Conservation (phyloP, 2,797 vertebrate genomes). For the Cottoperca gobio region DNA sequence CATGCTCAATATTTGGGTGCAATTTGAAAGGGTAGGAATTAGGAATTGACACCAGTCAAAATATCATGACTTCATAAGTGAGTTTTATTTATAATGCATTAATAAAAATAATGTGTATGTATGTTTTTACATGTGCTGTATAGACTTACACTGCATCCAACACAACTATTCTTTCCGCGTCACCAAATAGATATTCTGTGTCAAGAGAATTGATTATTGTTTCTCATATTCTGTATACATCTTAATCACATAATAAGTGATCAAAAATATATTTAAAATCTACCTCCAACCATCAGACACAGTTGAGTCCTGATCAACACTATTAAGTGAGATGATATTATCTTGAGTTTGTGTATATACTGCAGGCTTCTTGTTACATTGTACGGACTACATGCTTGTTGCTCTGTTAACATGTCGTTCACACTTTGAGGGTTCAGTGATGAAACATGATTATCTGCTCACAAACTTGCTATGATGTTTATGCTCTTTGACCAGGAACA, state of each 20-base stretch:
- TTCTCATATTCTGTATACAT: neutral
- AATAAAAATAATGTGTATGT: neutral
- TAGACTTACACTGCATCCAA: neutral
- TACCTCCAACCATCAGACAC: neutral
- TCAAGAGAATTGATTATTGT: neutral
- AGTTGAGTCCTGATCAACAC: neutral
- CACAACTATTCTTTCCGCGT: neutral
- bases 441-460: neutral
- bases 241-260: neutral
- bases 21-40: too few relatives aligned
- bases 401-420: neutral
- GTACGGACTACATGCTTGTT: neutral
- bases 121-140: neutral
- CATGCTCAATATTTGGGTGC: neutral
- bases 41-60: too few relatives aligned
- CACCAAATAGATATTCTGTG: neutral
- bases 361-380: neutral
- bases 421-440: neutral
- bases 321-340: too few relatives aligned
- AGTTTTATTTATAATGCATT: neutral
- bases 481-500: constrained; percentile 14
- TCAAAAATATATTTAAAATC: neutral
- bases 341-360: too few relatives aligned
- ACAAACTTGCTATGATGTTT: neutral
- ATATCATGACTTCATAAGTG: neutral